Conservation (phyloP, 2,888 invertebrate species). For the Elmis aenea region DNA sequence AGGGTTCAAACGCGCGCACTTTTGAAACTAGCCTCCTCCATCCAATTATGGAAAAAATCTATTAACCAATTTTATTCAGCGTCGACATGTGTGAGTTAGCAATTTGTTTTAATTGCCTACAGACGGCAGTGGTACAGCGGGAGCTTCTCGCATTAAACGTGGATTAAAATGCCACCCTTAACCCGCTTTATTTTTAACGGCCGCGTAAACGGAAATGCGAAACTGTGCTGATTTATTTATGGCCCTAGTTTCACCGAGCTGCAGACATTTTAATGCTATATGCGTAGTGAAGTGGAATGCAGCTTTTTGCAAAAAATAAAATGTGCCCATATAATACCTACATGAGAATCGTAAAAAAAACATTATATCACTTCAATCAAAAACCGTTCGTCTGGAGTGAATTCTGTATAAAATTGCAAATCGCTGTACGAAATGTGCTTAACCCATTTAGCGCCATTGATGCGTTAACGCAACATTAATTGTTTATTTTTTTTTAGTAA, state of each 20-base stretch:
- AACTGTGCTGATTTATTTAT: conserved; percentile 21
- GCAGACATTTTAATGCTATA: conserved; percentile 4
- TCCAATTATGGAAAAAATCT: not conserved
- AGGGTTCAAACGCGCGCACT: too few relatives aligned
- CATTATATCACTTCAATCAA: conserved; percentile 21
- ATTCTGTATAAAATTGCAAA: conserved; percentile 18
- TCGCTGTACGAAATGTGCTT: too few relatives aligned
- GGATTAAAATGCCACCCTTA: conserved; percentile 23
- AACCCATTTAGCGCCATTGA: too few relatives aligned
- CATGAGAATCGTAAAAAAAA: too few relatives aligned
- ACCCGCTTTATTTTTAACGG: conserved; percentile 22
- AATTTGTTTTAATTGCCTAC: conserved; percentile 23
- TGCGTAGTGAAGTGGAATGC: too few relatives aligned
- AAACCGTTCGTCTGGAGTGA: conserved; percentile 20
- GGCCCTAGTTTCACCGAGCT: conserved; percentile 9
- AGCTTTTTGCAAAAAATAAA: too few relatives aligned
- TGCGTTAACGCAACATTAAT: too few relatives aligned
- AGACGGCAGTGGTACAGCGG: conserved; percentile 16
- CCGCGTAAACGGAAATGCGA: conserved; percentile 22
- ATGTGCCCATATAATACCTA: too few relatives aligned
- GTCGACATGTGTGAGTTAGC: conserved; percentile 20
- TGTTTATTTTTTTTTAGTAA: too few relatives aligned
- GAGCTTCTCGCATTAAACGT: conserved; percentile 22
- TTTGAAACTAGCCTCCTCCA: too few relatives aligned
- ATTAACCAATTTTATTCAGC: conserved; percentile 8